Evolutionary conservation across 2,113 vertebrate genomes (phyloP).

Genomic region (Leucopsar rothschildi): DNA sequence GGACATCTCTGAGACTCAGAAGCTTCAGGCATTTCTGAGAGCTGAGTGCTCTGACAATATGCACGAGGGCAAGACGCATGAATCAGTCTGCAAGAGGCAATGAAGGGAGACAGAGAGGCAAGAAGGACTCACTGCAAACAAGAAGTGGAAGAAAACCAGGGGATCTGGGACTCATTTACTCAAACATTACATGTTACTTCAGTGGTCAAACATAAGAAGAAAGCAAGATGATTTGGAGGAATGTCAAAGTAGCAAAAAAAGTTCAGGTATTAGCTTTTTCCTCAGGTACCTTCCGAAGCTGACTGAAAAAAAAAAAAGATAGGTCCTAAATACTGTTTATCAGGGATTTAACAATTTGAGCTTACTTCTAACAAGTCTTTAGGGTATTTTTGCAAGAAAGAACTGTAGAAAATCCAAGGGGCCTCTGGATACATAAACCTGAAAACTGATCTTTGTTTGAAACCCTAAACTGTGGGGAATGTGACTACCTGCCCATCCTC

Average conservation of each 20-base stretch:
- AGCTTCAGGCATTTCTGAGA: not conserved
- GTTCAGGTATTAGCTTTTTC: not conserved
- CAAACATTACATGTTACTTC: not conserved
- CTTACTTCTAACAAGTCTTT: not conserved
- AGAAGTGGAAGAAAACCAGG: not conserved
- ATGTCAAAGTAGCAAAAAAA: not conserved
- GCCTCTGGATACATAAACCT: not conserved
- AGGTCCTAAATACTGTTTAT: not conserved
- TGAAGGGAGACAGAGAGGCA: not conserved
- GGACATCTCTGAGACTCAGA: not conserved
- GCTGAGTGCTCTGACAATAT: not conserved
- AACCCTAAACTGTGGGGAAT: not conserved
- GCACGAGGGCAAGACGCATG: not conserved
- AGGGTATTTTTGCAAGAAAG: not conserved
- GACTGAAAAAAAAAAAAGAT: not conserved
- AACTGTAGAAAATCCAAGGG: not conserved
- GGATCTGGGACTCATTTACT: not conserved
- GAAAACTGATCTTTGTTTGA: not conserved
- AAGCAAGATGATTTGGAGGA: not conserved
- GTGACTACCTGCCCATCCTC: not conserved
- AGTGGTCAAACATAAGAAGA: not conserved
- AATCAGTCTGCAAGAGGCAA: not conserved
- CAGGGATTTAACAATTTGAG: not conserved
- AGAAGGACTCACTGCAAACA: not conserved
- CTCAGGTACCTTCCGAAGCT: accelerated